Evolutionary conservation across 2,888 invertebrate species (phyloP), one percentile per base, ranked within the genome.

Genomic region (Tetheella fluctuosa): DNA sequence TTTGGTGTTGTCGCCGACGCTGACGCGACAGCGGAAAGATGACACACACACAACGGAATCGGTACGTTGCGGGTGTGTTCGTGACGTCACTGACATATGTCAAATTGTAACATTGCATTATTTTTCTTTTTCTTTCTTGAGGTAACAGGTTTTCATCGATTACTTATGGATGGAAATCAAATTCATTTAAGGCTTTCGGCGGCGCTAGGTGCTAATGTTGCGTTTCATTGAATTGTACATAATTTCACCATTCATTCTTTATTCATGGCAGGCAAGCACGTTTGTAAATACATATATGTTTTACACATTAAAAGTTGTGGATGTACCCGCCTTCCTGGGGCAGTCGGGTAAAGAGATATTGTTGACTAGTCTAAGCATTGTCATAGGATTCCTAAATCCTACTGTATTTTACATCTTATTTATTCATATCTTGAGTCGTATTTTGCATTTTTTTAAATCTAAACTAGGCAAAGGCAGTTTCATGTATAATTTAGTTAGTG

Each of bases 1-100:
- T 77, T 84, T 91, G 86, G 83, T 84, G 79, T 78, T 88, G 77
- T 83, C 89, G 69, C 88, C 88, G 74, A 86, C 87, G 77, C 86
- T 85, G 73, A 76, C 86, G 76, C 85, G 89, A 73, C 88, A 81
- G 76, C 79, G 80, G 77, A 84, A 80, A 78, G 81, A 81, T 70
- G 80, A 76, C 63, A 20, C 48, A 10, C 48, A 48, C 59, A 77
- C 60, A 64, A 17, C 68, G 68, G 73, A 85, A 68, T 77, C 88
- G 90, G 90, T 90, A 91, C 83, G 91, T 89, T 75, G 74, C 76
- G 68, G 62, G 39, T 64, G 64, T 68, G 64, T 59, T 64, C 73
- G 76, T 74, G 75, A 74, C 76, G 77, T 77, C 71, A 74, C 69
- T 66, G 65, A 63, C 71, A 67, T 67, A 63, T n/a, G n/a, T 37